Conservation (phyloP, 2,113 vertebrate species). For the Misgurnus mizolepis region DNA sequence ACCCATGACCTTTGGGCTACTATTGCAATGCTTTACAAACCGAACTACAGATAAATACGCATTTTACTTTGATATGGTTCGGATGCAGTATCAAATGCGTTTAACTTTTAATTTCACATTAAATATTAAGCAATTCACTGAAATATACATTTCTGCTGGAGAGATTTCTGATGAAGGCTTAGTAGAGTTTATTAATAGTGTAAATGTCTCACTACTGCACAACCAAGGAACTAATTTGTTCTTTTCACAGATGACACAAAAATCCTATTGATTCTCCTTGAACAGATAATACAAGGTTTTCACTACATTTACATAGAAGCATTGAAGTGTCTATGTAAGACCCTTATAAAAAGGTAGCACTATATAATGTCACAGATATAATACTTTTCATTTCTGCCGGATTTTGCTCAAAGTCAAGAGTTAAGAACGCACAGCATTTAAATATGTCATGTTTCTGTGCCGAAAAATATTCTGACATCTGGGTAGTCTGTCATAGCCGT, state of each 20-base stretch:
- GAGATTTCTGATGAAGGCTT: no score
- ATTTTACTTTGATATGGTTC: no score
- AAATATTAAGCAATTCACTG: background rate
- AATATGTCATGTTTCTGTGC: background rate
- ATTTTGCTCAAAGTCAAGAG: background rate
- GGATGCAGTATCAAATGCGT: background rate
- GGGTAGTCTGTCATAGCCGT: background rate
- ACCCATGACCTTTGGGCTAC: no score
- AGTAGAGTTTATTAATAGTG: no score
- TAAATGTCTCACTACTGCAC: no score
- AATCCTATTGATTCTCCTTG: background rate
- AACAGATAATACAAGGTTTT: background rate
- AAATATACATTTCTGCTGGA: background rate
- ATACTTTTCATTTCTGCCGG: background rate
- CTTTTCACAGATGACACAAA: background rate
- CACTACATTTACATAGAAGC: background rate
- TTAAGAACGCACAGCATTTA: background rate
- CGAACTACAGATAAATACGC: no score
- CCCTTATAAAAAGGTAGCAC: background rate
- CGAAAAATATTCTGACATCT: constrained; percentile 32
- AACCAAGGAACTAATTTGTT: no score
- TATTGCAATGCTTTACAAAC: no score
- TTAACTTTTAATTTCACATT: background rate
- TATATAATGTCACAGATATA: background rate
- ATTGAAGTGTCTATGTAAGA: constrained; percentile 1